A percentile compares a stretch with the other conserved stretches of the same genome.
These are phyloP conservation scores for Eupsittula cactorum DNA, from an alignment of 2,113 vertebrate species.

Conservation along the genomic window DNA sequence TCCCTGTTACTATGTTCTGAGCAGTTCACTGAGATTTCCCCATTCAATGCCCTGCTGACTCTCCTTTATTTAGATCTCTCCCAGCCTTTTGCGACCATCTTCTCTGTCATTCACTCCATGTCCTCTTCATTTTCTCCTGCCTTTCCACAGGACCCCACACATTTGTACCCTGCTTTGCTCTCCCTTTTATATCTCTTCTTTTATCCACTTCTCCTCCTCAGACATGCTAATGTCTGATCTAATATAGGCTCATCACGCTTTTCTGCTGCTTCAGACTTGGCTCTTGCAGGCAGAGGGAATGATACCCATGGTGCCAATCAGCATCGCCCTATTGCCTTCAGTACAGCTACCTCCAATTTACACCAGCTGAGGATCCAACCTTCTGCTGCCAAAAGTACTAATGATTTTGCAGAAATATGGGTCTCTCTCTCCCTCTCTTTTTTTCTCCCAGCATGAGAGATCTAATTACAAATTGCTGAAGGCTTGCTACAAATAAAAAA, in stretches of 20 bases:
- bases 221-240: neutral
- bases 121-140: neutral
- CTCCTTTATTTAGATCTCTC: neutral
- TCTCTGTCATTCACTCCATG: neutral
- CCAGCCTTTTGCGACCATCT: neutral
- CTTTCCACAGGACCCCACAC: neutral
- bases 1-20: neutral
- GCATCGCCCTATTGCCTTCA: neutral
- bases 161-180: neutral
- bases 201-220: neutral
- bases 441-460: slow-evolving; percentile 1
- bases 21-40: neutral
- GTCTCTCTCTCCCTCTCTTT: neutral
- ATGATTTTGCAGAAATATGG: slow-evolving; percentile 39
- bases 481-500: slow-evolving; percentile 12
- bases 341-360: neutral
- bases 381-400: slow-evolving; percentile 22
- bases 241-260: neutral
- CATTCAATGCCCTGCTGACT: neutral
- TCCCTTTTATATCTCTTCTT: neutral
- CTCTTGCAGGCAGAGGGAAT: neutral
- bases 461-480: slow-evolving; percentile 64
- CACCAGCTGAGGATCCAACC: slow-evolving; percentile 5
- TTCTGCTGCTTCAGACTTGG: neutral
- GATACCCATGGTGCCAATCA: neutral